Evolutionary conservation across 1,140 invertebrate genomes (phyloP), one percentile per base, ranked within the genome.

Genomic region (Ptiloglossa arizonensis): DNA sequence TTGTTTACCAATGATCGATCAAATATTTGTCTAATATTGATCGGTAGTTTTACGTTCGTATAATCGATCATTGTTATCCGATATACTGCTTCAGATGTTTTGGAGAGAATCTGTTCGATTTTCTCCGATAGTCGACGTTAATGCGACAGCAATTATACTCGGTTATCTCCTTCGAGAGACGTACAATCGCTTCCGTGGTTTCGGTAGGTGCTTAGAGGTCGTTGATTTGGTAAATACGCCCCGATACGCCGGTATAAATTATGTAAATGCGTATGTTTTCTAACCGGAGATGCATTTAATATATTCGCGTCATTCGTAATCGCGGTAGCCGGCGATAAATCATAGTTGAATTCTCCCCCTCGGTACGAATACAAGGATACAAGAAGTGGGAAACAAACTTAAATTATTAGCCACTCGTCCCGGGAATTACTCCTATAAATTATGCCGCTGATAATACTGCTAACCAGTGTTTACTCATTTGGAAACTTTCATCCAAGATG

Each of bases 211-310:
- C 32, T 77, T 70, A 62, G 56, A 8, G 46, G 57, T 77, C 46
- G 35, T 77, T 54, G 67, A 77, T 77, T 77, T 70, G 41, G 46
- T 44, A 62, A 70, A 60, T 77, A 75, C 17, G 15, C 24, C n/a
- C 24, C 19, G 19, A 70, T 70, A 60, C 29, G n/a, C 9, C 29
- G 63, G 52, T 62, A 77, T 62, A 62, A 77, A 77, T 44, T 77
- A 77, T 77, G 56, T 48, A 68, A 68, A 75, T 75, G n/a, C 22
- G 41, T n/a, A n/a, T n/a, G n/a, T 35, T 41, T 50, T 52, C 32
- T 38, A 60, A 27, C 44, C 41, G 11, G 11, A 63, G 70, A 52
- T 64, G 24, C 59, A 22, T 67, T 66, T 56, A 57, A 69, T 52
- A 52, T 44, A 62, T 52, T 32, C 56, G 35, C 41, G 44, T 62